Percentiles rank a stretch among this genome's conserved stretches.
These are phyloP conservation scores for Enteromius treurensis DNA, from an alignment of 2,797 vertebrate species.

Conservation along the genomic window DNA sequence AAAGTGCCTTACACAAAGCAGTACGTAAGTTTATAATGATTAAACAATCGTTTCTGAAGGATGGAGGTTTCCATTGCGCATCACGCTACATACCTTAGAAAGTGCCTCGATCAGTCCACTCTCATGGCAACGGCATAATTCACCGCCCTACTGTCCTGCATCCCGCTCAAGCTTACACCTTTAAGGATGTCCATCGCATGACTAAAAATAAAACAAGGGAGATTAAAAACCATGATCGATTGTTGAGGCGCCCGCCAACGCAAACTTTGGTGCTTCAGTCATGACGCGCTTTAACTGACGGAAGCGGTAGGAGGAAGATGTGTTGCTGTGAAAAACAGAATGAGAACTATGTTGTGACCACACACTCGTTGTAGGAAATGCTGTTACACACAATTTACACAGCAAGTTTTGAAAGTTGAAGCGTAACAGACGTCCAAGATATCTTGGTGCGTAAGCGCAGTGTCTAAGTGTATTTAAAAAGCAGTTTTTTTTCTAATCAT, in stretches of 20 bases:
- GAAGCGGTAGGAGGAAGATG: slow-evolving; percentile 57
- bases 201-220: background rate
- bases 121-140: slow-evolving; percentile 12
- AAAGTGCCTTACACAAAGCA: background rate
- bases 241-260: slow-evolving; percentile 53
- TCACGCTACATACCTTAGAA: slow-evolving; percentile 17
- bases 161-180: background rate
- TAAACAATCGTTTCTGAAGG: background rate
- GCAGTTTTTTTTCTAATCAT: background rate
- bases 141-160: slow-evolving; percentile 13
- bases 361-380: background rate
- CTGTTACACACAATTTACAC: slow-evolving; percentile 6
- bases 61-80: background rate
- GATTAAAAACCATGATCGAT: slow-evolving; percentile 1
- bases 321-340: slow-evolving; percentile 6
- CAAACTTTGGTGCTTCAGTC: slow-evolving; percentile 53
- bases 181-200: background rate
- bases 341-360: slow-evolving; percentile 16
- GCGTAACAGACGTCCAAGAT: background rate
- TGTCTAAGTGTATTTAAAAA: background rate
- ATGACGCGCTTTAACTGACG: slow-evolving; percentile 50
- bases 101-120: background rate
- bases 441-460: background rate
- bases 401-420: background rate
- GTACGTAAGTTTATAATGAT: background rate